A percentile compares a stretch with the other conserved stretches of the same genome.
phyloP scores from a whole-genome alignment of 2,888 invertebrate species.

The Vannuccia rotundouncinata region DNA sequence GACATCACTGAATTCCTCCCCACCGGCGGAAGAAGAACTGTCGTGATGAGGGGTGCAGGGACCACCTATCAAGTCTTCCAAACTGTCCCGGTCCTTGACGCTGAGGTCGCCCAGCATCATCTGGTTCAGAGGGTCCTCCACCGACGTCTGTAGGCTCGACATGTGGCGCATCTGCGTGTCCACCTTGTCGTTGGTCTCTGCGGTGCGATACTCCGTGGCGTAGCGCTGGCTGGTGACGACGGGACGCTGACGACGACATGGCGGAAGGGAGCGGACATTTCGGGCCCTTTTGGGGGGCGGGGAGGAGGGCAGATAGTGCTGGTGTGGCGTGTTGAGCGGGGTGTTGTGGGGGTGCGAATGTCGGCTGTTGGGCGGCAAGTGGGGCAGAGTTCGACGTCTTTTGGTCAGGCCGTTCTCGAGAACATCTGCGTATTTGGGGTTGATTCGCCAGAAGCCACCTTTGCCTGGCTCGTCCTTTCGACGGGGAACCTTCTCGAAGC shows the following conservation, averaged over 20 bases:
- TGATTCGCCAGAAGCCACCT: conserved; percentile 87
- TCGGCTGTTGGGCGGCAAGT: background rate
- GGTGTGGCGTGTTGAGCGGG: background rate
- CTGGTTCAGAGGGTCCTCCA: background rate
- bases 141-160: background rate
- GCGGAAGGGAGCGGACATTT: background rate
- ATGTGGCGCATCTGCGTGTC: conserved; percentile 26
- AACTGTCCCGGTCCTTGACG: background rate
- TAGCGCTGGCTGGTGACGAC: background rate
- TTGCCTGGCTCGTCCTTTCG: conserved; percentile 68
- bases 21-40: background rate
- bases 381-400: conserved; percentile 12
- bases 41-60: background rate
- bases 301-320: background rate
- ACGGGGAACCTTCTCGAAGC: conserved; percentile 73
- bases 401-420: conserved; percentile 21
- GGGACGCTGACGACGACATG: background rate
- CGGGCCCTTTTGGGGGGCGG: background rate
- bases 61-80: background rate
- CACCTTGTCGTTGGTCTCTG: conserved; percentile 28
- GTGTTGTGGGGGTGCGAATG: background rate
- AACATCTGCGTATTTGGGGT: conserved; percentile 59
- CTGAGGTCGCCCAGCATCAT: background rate
- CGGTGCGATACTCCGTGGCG: conserved; percentile 20
- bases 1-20: background rate